Evolutionary conservation across 2,888 invertebrate genomes (phyloP), one percentile per base, ranked within the genome.

Genomic region (Cinara cedri): DNA sequence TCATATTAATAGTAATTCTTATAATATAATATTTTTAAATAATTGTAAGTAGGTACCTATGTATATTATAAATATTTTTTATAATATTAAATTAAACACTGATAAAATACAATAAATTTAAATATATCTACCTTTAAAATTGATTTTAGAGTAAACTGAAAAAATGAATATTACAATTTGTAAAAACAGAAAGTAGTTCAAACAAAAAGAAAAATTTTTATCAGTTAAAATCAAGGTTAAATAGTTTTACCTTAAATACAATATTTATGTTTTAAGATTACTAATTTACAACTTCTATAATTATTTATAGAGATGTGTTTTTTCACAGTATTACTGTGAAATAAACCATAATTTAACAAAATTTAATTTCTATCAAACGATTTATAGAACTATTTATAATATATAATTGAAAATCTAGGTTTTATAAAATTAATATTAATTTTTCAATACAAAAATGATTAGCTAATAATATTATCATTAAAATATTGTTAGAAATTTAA

Each of bases 51-150:
- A 54, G 13, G 10, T 65, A 46, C 8, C 13, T 1, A 42, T 10
- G 13, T 62, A 44, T 51, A 16, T 51, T 51, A 16, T 51, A 34
- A 3, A 34, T 6, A 34, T 34, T 34, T 34, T 34, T 34, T 4
- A 10, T 1, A n/a, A 44, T 42, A 42, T 24, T 16, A 1, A 51
- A 6, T 34, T 13, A 51, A 51, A n/a, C 9, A 49, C 11, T 19
- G 4, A 2, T 44, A 51, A 80, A 70, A 63, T 72, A 16, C 51
- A 44, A 72, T 34, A 72, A 63, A 62, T 66, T 21, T 55, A 21
- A n/a, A 66, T 68, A 68, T 51, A 81, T 51, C 62, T 72, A 81
- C 62, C 62, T 72, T 24, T 65, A 81, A 72, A 72, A 71, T 80
- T 54, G 24, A 75, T 54, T 75, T 65, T 65, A 65, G n/a, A 75